Conservation (phyloP, 2,113 vertebrate species). For the Spea multiplicata region DNA sequence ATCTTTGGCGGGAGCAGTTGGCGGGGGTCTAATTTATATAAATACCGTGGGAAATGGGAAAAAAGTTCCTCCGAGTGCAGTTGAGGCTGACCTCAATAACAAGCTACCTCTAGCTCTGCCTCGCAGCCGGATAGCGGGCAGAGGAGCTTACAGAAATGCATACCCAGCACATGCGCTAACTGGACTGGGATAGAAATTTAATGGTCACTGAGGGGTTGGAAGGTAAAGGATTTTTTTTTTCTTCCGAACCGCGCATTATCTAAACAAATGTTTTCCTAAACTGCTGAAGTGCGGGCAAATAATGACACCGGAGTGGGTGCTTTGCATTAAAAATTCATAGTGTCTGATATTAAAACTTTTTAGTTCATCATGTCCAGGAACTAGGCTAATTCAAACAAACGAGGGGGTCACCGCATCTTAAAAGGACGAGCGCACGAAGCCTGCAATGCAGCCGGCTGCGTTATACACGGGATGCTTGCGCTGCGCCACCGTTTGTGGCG, state of each 20-base stretch:
- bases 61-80: not conserved
- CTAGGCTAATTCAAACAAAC: constrained; percentile 58
- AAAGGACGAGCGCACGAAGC: not conserved
- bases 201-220: constrained; percentile 55
- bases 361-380: constrained; percentile 60
- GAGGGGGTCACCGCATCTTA: constrained; percentile 40
- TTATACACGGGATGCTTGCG: too few relatives aligned
- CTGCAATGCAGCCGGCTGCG: not conserved
- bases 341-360: constrained; percentile 63
- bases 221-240: constrained; percentile 17
- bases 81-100: not conserved
- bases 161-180: constrained; percentile 47
- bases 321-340: constrained; percentile 65
- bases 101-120: not conserved
- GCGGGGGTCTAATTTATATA: constrained; percentile 20
- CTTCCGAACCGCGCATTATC: constrained; percentile 55
- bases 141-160: constrained; percentile 50
- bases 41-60: constrained; percentile 25
- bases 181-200: constrained; percentile 48
- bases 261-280: constrained; percentile 55
- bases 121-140: not conserved
- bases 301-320: constrained; percentile 61
- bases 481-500: too few relatives aligned
- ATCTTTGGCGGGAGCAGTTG: not conserved
- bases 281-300: constrained; percentile 62